Evolutionary conservation across 53 echinoderm and acorn worm genomes (phyloP), one percentile per base, ranked within the genome.

Genomic region (Temnopleurus reevesii): DNA sequence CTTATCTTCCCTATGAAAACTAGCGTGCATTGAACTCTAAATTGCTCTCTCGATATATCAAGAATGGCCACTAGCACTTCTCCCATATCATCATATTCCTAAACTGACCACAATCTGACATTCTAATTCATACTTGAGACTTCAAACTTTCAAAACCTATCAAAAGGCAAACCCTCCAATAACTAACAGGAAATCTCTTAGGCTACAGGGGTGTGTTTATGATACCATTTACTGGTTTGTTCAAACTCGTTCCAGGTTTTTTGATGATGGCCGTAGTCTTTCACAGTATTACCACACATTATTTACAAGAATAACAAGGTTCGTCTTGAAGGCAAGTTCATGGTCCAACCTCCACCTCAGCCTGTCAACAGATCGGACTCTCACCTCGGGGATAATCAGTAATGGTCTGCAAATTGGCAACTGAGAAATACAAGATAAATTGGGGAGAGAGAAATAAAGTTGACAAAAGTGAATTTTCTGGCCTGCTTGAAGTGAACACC

Each of bases 21-120:
- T 71, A n/a, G 36, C 41, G 71, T 38, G 41, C 71, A 71, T 19
- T 71, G 71, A 71, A 71, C 71, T 71, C 71, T 41, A 21, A 63
- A 63, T 5, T 17, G 19, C n/a, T 41, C n/a, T 25, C 41, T 21
- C 41, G 8, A 9, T 41, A 9, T 38, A 19, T 41, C 36, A 41
- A n/a, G n/a, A n/a, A 8, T 65, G 21, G 71, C 71, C 41, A 0
- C 33, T 8, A 12, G 25, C 61, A 34, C 34, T 4, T 41, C 71
- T n/a, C 30, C 31, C 63, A 33, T 63, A 18, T 29, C 41, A 17
- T 56, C 49, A 41, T 71, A 38, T 71, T 71, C 41, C 8, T 36
- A 38, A n/a, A n/a, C 41, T 71, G 71, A 71, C 71, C 38, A 21
- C 19, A n/a, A n/a, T n/a, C n/a, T n/a, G n/a, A n/a, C n/a, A n/a